phyloP scores from a whole-genome alignment of 1,140 invertebrate species.

The Achatina immaculata region DNA sequence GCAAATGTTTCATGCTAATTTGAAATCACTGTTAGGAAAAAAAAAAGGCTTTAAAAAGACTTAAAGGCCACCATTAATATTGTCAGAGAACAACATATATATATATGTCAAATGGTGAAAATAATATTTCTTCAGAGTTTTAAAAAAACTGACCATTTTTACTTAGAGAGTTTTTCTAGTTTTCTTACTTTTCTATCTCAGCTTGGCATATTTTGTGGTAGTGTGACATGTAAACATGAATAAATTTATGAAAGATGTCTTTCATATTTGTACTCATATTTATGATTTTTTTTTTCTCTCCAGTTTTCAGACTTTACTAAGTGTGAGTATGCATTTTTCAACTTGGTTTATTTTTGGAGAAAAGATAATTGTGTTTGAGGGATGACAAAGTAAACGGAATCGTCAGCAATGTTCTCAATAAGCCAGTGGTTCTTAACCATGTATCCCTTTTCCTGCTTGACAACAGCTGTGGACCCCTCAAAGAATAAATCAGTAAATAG shows the following conservation, averaged over 20 bases:
- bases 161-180: too few species aligned
- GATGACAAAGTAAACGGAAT: background rate
- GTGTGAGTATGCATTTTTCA: constrained; percentile 52
- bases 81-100: too few species aligned
- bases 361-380: background rate
- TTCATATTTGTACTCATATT: too few species aligned
- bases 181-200: too few species aligned
- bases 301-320: constrained; percentile 62
- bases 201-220: background rate
- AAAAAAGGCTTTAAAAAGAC: too few species aligned
- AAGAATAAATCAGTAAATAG: background rate
- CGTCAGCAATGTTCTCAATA: background rate
- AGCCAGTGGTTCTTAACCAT: background rate
- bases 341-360: too few species aligned
- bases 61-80: too few species aligned
- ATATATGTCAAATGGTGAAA: too few species aligned
- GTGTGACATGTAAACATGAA: background rate
- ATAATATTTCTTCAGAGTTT: too few species aligned
- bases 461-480: background rate
- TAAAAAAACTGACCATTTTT: too few species aligned
- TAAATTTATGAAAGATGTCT: background rate
- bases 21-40: too few species aligned
- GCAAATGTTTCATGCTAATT: too few species aligned
- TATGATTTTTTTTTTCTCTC: constrained; percentile 41
- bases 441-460: background rate